Base-by-base conservation (phyloP, 2,797 vertebrate genomes). In the Chaetophractus vellerosus region DNA sequence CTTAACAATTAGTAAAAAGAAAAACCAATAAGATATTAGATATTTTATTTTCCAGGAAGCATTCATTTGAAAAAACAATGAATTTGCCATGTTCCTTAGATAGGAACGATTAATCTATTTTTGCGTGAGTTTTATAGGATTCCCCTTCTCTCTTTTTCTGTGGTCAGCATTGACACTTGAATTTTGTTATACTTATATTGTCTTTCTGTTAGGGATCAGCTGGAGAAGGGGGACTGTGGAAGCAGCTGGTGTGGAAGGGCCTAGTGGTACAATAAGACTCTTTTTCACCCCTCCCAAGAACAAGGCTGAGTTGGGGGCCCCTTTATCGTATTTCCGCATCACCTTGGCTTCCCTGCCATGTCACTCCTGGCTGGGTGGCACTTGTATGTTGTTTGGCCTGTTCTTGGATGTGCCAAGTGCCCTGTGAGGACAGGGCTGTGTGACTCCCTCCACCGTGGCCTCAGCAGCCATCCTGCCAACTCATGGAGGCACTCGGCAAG, bases 121-220 rank as follows among this genome's bases (percentile, higher is more conserved):
- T 80, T 31, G 15, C 12, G 12, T 11, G 41, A 57, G 2, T 72
- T 68, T 89, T 45, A 3, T 7, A 50, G 74, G 41, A 36, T 23
- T n/a, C n/a, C 7, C 19, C 11, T 18, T 5, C 12, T 24, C 21
- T 24, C 21, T 21, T 1, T 0, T 10, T 64, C 45, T 28, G 31
- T 1, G 33, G 45, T 14, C 15, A 23, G 9, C 5, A 2, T 3
- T n/a, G 55, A 9, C 41, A 74, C 19, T n/a, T 66, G 41, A 66
- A 9, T 59, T 45, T 11, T 16, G 6, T 16, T 1, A 1, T 9
- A 12, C 2, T 8, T 21, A 5, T 28, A 36, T 8, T 1, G 3
- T 28, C 5, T 66, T 45, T 61, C 33, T 19, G 9, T 7, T 6
- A 11, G 68, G 28, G 19, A n/a, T 12, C 2, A 4, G 9, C 11